Evolutionary conservation across 2,888 invertebrate species (phyloP), one percentile per base, ranked within the genome.

Genomic region (Thumatha senex): DNA sequence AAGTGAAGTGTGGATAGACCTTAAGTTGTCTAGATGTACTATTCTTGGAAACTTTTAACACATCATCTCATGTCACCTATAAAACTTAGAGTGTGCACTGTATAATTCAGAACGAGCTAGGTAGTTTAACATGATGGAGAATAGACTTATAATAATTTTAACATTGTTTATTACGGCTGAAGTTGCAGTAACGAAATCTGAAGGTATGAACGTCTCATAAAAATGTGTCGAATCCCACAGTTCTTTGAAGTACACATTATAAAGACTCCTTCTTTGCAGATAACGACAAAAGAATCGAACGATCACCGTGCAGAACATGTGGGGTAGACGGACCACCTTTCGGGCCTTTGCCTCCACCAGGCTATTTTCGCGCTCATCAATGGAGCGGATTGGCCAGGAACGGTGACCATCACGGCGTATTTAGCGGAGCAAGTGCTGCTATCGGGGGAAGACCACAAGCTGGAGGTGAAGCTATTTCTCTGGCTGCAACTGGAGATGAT

Each of bases 321-420:
- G 67, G 55, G 31, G 31, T 39, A 7, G 29, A 46, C 4, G 49
- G 48, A 1, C 53, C 53, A 2, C 40, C 33, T 4, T 39, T 31
- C 4, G 47, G 47, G 8, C 41, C 31, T 10, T 8, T 31, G 9
- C 31, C 33, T 9, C 63, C 58, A 12, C 56, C 61, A 24, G 56
- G 62, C 24, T 51, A 70, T 29, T 83, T 80, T 58, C 78, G 61
- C 24, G 72, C 84, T 0, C 74, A 78, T n/a, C 78, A 87, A 40
- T 86, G 85, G 85, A 80, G 77, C 15, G 86, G 86, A 1, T 54
- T 78, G 9, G 60, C 78, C 9, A 75, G 75, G 45, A 69, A 73
- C 40, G 84, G 84, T 1, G 44, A 57, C 2, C 69, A 70, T 30
- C 76, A 76, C 35, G 81, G 84, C 44, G 76, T 86, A 0, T 85